Evolutionary conservation across 2,113 vertebrate genomes (phyloP).

Genomic region (Ceyx cyanopectus): DNA sequence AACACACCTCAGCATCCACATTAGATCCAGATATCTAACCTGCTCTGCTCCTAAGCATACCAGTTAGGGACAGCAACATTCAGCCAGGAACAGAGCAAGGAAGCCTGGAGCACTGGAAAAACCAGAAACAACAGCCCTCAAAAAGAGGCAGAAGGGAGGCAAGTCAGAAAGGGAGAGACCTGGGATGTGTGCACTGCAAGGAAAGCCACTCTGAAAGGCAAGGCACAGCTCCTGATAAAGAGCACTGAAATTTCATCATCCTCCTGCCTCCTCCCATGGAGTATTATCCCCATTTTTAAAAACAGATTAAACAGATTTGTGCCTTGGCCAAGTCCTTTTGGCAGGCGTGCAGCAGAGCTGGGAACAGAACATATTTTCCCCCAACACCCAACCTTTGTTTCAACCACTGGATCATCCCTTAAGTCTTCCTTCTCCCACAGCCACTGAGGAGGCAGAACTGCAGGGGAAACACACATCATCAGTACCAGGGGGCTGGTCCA

Average conservation of each 20-base stretch:
- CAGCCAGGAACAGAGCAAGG: neutral
- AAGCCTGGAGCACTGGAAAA: neutral
- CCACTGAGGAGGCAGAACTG: neutral
- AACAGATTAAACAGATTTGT: constrained; percentile 64
- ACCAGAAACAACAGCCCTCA: neutral
- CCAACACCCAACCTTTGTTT: constrained; percentile 21
- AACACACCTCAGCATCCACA: neutral
- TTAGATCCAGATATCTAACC: neutral
- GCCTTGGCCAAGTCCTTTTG: constrained; percentile 37
- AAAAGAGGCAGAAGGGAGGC: neutral
- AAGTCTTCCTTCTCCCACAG: neutral
- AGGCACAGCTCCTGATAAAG: constrained; percentile 4
- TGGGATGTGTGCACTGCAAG: neutral
- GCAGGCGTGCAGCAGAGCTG: neutral
- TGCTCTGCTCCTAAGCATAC: neutral
- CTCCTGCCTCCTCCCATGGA: neutral
- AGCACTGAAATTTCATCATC: constrained; percentile 32
- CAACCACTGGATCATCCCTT: neutral
- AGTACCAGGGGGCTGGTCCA: neutral
- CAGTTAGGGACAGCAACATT: neutral
- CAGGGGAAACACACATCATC: neutral
- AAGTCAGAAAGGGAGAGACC: neutral
- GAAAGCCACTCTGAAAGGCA: neutral
- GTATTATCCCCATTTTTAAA: constrained; percentile 51
- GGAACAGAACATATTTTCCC: constrained; percentile 48